phyloP scores from a whole-genome alignment of 2,113 vertebrate species.

The Prionailurus viverrinus region DNA sequence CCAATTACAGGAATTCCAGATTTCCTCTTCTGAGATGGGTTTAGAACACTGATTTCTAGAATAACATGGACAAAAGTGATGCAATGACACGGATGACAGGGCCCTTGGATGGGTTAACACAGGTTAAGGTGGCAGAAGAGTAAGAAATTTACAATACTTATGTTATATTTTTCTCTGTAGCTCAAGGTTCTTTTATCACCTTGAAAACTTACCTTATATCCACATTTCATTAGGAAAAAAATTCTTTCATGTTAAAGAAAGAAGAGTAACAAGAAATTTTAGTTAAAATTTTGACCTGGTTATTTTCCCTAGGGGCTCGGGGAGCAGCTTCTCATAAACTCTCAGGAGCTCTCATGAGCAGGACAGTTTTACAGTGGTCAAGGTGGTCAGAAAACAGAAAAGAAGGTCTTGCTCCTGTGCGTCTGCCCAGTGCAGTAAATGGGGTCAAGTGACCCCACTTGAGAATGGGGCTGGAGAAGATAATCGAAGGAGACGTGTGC shows the following conservation, averaged over 20 bases:
- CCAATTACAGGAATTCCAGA: not conserved
- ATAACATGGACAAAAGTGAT: not conserved
- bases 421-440: not conserved
- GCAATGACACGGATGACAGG: not conserved
- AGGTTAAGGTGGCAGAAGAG: not conserved
- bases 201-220: not conserved
- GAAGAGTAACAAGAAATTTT: not conserved
- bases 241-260: not conserved
- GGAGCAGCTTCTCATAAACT: not conserved
- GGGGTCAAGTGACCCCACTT: constrained; percentile 26
- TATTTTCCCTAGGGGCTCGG: not conserved
- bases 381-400: not conserved
- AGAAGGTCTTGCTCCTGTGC: not conserved
- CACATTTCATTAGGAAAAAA: constrained; percentile 25
- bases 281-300: not conserved
- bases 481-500: constrained; percentile 21
- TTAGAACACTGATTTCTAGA: not conserved
- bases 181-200: not conserved
- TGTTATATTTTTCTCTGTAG: not conserved
- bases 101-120: not conserved
- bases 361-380: not conserved
- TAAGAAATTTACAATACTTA: not conserved
- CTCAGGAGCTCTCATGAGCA: not conserved
- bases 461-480: not conserved
- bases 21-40: not conserved